phyloP scores from a whole-genome alignment of 1,140 invertebrate species.

The Drosophila sulfurigaster region DNA sequence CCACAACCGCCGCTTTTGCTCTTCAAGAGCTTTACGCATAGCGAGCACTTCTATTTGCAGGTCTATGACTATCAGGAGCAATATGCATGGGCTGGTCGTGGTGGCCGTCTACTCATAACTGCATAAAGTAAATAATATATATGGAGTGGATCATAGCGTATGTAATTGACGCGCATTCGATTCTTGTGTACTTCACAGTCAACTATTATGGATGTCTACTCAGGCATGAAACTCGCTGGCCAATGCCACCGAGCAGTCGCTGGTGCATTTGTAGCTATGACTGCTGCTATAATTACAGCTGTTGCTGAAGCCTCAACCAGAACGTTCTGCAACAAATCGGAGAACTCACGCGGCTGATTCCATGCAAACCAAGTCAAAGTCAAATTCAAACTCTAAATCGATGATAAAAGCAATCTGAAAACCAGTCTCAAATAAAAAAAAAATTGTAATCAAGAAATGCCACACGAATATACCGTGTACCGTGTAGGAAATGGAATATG shows the following conservation, averaged over 20 bases:
- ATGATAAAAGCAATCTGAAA: constrained; percentile 4
- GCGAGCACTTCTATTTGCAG: constrained; percentile 37
- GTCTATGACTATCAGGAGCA: constrained; percentile 40
- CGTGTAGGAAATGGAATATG: constrained; percentile 39
- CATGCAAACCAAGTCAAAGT: constrained; percentile 12
- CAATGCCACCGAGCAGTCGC: constrained; percentile 64
- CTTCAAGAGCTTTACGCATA: constrained; percentile 17
- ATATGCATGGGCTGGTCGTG: constrained; percentile 95
- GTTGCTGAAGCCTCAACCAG: constrained; percentile 39
- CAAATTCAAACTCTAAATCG: constrained; percentile 17
- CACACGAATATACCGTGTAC: constrained; percentile 77
- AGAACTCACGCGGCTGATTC: constrained; percentile 19
- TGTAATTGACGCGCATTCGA: neutral
- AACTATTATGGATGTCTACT: constrained; percentile 86
- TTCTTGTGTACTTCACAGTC: constrained; percentile 45
- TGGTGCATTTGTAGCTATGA: constrained; percentile 77
- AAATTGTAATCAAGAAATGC: constrained; percentile 23
- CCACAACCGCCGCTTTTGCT: constrained; percentile 35
- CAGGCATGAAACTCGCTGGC: constrained; percentile 68
- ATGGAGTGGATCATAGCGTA: neutral
- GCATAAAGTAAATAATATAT: constrained; percentile 87
- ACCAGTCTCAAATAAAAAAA: constrained; percentile 4
- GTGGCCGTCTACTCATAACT: constrained; percentile 94
- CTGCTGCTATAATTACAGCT: constrained; percentile 58
- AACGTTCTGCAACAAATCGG: constrained; percentile 18